Evolutionary conservation across 2,888 invertebrate species (phyloP).

Genomic region (Tenthredo livida): DNA sequence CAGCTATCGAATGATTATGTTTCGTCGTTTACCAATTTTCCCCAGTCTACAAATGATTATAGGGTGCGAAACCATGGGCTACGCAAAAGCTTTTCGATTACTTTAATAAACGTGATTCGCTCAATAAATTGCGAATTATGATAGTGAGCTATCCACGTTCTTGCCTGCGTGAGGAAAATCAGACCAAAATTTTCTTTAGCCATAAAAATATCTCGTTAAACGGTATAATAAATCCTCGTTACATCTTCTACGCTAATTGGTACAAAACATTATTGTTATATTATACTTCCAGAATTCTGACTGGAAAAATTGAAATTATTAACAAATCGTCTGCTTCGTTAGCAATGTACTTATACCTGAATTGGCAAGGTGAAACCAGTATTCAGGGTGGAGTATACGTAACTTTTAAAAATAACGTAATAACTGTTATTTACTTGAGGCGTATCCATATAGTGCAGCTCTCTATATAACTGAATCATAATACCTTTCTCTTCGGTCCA

Average conservation of each 20-base stretch:
- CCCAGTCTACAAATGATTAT: neutral
- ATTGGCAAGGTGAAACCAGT: neutral
- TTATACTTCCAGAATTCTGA: neutral
- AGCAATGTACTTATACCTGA: neutral
- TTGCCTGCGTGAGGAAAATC: conserved; percentile 3
- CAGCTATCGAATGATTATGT: neutral
- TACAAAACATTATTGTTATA: neutral
- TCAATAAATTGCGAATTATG: neutral
- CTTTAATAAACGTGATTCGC: neutral
- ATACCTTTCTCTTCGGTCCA: conserved; percentile 48
- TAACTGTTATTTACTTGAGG: conserved; percentile 49
- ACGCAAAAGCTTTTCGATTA: neutral
- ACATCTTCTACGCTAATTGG: neutral
- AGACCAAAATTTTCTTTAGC: neutral
- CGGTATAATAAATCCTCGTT: neutral
- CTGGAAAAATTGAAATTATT: neutral
- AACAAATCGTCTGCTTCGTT: conserved; percentile 1
- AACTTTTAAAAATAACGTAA: conserved; percentile 41
- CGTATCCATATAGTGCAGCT: conserved; percentile 32
- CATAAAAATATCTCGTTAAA: neutral
- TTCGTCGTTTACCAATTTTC: neutral
- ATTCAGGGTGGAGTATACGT: neutral
- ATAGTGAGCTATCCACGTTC: neutral
- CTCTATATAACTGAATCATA: conserved; percentile 43
- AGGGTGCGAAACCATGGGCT: neutral